Conservation (phyloP, 2,113 vertebrate species). For the Cryptoleucopteryx plumbea region DNA sequence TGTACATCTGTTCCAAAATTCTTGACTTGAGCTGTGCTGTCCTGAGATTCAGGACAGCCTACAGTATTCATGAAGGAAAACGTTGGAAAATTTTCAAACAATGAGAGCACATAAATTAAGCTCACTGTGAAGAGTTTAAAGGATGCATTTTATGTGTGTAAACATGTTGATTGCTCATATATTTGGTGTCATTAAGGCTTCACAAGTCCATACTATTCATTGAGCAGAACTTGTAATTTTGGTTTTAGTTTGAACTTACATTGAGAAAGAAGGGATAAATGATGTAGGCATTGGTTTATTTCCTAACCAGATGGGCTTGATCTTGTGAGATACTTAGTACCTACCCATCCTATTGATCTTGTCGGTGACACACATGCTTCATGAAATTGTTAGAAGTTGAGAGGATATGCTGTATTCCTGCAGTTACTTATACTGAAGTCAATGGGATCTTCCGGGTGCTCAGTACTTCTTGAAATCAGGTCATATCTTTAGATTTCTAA, state of each 20-base stretch:
- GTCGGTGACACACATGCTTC: neutral
- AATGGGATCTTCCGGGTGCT: neutral
- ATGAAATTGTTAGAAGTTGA: neutral
- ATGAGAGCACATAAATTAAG: slow-evolving; percentile 17
- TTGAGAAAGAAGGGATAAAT: neutral
- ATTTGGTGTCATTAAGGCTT: neutral
- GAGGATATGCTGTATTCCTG: neutral
- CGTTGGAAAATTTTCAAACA: neutral
- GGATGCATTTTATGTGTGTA: neutral
- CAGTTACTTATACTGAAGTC: neutral
- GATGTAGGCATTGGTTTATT: neutral
- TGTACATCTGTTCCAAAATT: slow-evolving; percentile 1
- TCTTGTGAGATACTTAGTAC: neutral
- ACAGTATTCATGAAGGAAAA: slow-evolving; percentile 10
- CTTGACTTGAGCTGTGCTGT: neutral
- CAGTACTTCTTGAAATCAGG: slow-evolving; percentile 30
- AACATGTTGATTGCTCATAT: neutral
- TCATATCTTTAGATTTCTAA: slow-evolving; percentile 35
- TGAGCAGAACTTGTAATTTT: neutral
- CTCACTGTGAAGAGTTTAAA: neutral
- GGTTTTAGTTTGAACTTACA: neutral
- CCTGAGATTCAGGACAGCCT: neutral
- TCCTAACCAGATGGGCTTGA: neutral
- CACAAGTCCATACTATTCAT: neutral
- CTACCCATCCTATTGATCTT: neutral